Evolutionary conservation across 2,888 invertebrate genomes (phyloP).

Genomic region (Temnothorax ravouxi): DNA sequence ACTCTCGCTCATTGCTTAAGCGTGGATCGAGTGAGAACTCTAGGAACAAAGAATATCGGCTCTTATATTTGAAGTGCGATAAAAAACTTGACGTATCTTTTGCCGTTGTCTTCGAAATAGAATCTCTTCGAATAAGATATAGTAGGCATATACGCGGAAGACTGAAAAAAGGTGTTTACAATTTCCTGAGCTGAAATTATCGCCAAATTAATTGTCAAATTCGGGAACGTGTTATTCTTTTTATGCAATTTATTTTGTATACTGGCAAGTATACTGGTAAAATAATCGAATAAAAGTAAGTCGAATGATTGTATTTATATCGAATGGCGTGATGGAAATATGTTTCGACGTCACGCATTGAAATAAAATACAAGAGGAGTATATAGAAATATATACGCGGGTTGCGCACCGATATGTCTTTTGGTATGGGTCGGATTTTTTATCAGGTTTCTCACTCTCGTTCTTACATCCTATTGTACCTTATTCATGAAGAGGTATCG

Average conservation of each 20-base stretch:
- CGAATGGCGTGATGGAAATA: background rate
- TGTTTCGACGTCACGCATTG: background rate
- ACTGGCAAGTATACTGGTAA: background rate
- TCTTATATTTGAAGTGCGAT: background rate
- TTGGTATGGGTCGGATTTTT: background rate
- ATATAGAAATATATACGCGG: background rate
- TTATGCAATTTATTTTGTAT: background rate
- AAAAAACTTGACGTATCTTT: background rate
- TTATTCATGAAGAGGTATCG: background rate
- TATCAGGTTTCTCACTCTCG: background rate
- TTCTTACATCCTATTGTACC: background rate
- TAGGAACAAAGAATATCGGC: constrained; percentile 17
- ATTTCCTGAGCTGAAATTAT: background rate
- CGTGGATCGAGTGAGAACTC: constrained; percentile 13
- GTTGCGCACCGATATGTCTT: background rate
- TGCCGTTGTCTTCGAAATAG: background rate
- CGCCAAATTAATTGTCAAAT: background rate
- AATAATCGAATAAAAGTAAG: background rate
- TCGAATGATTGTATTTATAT: background rate
- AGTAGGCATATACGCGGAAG: no score
- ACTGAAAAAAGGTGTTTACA: background rate
- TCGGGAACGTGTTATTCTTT: no score
- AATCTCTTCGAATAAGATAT: background rate
- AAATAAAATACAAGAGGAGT: background rate
- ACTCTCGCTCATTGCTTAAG: constrained; percentile 41